Evolutionary conservation across 2,888 invertebrate genomes (phyloP), one percentile per base, ranked within the genome.

Genomic region (Apomyelois bistriatella): DNA sequence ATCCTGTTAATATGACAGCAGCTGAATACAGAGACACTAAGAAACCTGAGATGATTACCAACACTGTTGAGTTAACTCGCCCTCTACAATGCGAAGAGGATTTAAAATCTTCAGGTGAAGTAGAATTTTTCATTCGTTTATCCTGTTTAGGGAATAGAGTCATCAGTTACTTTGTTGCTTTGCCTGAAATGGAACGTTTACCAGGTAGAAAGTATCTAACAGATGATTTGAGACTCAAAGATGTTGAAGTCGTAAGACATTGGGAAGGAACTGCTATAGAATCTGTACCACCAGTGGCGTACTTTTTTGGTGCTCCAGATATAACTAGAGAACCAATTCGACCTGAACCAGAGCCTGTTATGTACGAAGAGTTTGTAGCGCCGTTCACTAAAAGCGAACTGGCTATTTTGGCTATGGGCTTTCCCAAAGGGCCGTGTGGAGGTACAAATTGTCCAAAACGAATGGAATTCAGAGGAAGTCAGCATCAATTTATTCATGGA

Each of bases 341-440:
- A 52, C 82, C 84, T 3, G 74, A 56, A 0, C 78, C 79, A 53
- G 83, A 84, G 46, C 69, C 68, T 0, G 70, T 62, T 16, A 42
- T 79, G 0, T 88, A 75, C 53, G 88, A 90, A 56, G 87, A 88
- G 0, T 90, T 72, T 58, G 79, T 80, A 1, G 88, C 89, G 47
- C 89, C 90, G 1, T 90, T 73, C 55, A 85, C 88, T 22, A 42
- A 60, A 1, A 85, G 84, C 51, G 90, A 90, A 59, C 62, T 90
- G 5, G 79, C 82, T 0, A 90, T 90, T 52, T 68, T 90, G n/a
- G 68, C 90, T 0, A 90, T 90, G 90, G 90, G 90, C 41, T 90
- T 90, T 53, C 90, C 90, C 1, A 90, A 88, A 65, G 90, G 90
- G 0, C 89, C 89, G 2, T 90, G 90, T 61, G 89, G 88, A 52